phyloP scores from a whole-genome alignment of 2,113 vertebrate species.

The Ochotona princeps region DNA sequence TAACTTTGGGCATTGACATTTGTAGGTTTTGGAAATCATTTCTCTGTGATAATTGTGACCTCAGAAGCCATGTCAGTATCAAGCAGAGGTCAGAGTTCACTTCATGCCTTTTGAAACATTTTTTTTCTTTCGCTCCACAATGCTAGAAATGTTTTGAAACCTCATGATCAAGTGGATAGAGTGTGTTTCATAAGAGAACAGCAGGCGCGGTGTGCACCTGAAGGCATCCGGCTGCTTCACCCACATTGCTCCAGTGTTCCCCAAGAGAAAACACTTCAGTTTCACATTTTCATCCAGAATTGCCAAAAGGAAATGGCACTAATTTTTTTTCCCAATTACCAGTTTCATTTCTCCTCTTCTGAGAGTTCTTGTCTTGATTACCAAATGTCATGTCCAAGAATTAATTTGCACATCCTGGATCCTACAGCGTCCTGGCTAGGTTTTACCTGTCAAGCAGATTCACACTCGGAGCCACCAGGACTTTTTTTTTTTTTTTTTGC shows the following conservation, averaged over 20 bases:
- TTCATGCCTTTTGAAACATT: background rate
- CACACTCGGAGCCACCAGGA: background rate
- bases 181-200: constrained; percentile 14
- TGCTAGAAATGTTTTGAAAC: constrained; percentile 3
- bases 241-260: background rate
- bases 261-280: background rate
- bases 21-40: background rate
- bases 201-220: background rate
- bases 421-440: background rate
- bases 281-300: background rate
- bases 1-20: background rate
- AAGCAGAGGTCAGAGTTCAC: constrained; percentile 48
- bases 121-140: background rate
- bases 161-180: constrained; percentile 11
- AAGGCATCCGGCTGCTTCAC: constrained; percentile 5
- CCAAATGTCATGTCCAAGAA: background rate
- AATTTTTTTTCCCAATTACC: background rate
- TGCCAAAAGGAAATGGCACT: background rate
- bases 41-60: background rate
- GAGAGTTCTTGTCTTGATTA: constrained; percentile 45
- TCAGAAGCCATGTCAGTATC: constrained; percentile 45
- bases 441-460: constrained; percentile 6
- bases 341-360: background rate
- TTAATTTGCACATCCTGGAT: background rate
- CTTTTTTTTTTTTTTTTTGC: constrained; percentile 20